A percentile compares a stretch with the other conserved stretches of the same genome.
Conservation (phyloP, 1,140 invertebrate species). For the Ceratina calcarata region DNA sequence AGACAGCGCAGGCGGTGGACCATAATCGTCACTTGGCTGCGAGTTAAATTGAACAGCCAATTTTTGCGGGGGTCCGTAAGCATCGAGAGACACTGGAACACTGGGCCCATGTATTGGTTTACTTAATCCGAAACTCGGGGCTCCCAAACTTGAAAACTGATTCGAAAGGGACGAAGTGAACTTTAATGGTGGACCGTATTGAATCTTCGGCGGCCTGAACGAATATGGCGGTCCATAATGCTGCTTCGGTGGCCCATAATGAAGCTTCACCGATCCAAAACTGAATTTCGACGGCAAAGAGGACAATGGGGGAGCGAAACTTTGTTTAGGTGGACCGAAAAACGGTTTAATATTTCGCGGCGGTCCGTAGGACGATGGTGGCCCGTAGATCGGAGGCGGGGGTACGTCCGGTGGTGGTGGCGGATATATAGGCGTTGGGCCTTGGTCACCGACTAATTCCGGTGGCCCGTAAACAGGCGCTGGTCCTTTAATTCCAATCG, state of each 20-base stretch:
- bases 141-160: constrained; percentile 73
- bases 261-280: constrained; percentile 78
- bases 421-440: constrained; percentile 74
- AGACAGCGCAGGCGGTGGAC: constrained; percentile 74
- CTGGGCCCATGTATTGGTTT: constrained; percentile 69
- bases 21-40: constrained; percentile 76
- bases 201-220: constrained; percentile 68
- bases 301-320: constrained; percentile 73
- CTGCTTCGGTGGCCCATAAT: constrained; percentile 79
- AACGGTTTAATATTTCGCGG: constrained; percentile 72
- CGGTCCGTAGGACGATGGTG: constrained; percentile 74
- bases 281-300: constrained; percentile 72
- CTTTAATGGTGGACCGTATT: constrained; percentile 80
- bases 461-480: constrained; percentile 77
- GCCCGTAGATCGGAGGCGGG: constrained; percentile 74
- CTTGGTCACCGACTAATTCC: constrained; percentile 73
- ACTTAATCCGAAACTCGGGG: constrained; percentile 61
- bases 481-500: constrained; percentile 68
- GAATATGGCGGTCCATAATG: constrained; percentile 78
- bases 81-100: constrained; percentile 73
- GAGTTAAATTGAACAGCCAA: constrained; percentile 79
- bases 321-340: constrained; percentile 77
- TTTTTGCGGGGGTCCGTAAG: constrained; percentile 76
- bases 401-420: constrained; percentile 75
- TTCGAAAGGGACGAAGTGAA: constrained; percentile 67